A percentile compares a stretch with the other conserved stretches of the same genome.
phyloP scores from a whole-genome alignment of 2,113 vertebrate species.

The Apaloderma vittatum region DNA sequence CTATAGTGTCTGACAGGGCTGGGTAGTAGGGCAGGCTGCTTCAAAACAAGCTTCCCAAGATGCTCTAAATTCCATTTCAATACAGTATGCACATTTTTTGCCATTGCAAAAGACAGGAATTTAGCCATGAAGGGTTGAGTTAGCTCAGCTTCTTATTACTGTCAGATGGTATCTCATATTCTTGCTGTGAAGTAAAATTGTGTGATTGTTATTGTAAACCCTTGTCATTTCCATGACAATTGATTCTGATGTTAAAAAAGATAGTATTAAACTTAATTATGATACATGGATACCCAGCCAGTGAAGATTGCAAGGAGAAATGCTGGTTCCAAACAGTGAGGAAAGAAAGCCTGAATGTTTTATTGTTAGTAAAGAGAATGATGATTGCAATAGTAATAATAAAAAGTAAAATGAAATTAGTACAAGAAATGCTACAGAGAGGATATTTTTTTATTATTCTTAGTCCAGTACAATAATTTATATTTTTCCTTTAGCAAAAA shows the following conservation, averaged over 20 bases:
- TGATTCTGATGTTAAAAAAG: slow-evolving; percentile 43
- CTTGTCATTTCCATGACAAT: slow-evolving; percentile 65
- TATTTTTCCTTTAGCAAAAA: slow-evolving; percentile 29
- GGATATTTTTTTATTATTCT: not conserved
- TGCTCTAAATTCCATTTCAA: not conserved
- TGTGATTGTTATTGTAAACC: slow-evolving; percentile 46
- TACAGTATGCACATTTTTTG: not conserved
- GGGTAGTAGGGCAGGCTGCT: not conserved
- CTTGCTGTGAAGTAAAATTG: slow-evolving; percentile 40
- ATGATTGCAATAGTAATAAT: not conserved
- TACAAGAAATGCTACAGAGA: not conserved
- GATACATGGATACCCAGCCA: slow-evolving; percentile 13
- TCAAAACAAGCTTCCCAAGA: not conserved
- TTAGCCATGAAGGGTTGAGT: not conserved
- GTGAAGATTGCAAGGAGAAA: slow-evolving; percentile 4
- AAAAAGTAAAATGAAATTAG: slow-evolving; percentile 32
- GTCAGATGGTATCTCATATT: slow-evolving; percentile 19
- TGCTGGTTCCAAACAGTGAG: slow-evolving; percentile 15
- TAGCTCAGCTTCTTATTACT: slow-evolving; percentile 41
- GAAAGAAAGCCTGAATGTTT: not conserved
- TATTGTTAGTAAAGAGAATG: not conserved
- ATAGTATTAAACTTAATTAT: slow-evolving; percentile 50
- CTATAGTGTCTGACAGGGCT: not conserved
- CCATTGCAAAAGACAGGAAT: not conserved
- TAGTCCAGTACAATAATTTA: not conserved